A percentile compares a stretch with the other conserved stretches of the same genome.
Evolutionary conservation across 2,888 invertebrate species (phyloP).

Genomic region (Polydrusus pterygomalis): DNA sequence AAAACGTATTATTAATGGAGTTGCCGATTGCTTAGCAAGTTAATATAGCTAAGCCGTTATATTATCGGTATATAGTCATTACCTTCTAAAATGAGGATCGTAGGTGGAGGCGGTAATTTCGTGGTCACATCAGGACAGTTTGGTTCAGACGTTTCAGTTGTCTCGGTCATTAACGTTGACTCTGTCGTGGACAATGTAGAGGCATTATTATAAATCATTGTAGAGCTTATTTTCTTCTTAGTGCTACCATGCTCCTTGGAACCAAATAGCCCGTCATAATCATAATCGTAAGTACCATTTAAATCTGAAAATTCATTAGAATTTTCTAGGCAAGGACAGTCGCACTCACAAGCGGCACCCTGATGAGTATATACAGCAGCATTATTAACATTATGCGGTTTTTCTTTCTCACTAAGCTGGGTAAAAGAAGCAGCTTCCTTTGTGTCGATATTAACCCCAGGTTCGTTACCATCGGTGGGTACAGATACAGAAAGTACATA

Average conservation of each 20-base stretch:
- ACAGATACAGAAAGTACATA: constrained; percentile 89
- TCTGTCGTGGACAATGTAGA: constrained; percentile 49
- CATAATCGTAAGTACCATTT: constrained; percentile 57
- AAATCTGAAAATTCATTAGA: constrained; percentile 67
- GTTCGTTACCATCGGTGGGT: constrained; percentile 78
- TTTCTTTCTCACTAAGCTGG: constrained; percentile 53
- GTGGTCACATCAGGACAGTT: constrained; percentile 70
- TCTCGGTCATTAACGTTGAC: constrained; percentile 46
- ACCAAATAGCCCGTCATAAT: constrained; percentile 58
- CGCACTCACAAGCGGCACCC: constrained; percentile 84
- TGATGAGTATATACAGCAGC: constrained; percentile 33
- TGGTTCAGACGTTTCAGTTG: constrained; percentile 52
- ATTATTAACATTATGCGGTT: constrained; percentile 31
- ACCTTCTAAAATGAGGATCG: constrained; percentile 92
- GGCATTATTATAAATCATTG: not conserved
- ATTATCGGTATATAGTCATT: constrained; percentile 60
- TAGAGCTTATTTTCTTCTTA: constrained; percentile 8
- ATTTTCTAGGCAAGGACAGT: constrained; percentile 80
- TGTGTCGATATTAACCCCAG: constrained; percentile 74
- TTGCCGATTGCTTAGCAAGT: constrained; percentile 21
- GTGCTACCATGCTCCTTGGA: constrained; percentile 42
- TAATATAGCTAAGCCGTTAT: constrained; percentile 33
- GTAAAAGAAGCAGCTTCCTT: constrained; percentile 53
- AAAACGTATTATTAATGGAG: constrained; percentile 34
- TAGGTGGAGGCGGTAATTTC: constrained; percentile 78